Evolutionary conservation across 2,113 vertebrate genomes (phyloP).

Genomic region (Cavia porcellus): DNA sequence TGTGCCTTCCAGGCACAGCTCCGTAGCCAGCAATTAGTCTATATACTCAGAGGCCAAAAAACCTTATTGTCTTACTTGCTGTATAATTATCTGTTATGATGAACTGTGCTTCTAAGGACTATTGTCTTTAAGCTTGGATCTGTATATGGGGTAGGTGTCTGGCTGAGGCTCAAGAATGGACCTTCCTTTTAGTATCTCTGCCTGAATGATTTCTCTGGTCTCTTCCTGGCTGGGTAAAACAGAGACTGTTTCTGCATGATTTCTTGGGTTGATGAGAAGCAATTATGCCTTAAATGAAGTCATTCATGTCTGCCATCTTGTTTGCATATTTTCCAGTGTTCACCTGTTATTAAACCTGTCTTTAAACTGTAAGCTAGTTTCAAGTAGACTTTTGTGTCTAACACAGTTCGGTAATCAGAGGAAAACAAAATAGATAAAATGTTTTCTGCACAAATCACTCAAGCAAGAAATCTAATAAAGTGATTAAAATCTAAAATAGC

Average conservation of each 20-base stretch:
- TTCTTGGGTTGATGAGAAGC: conserved; percentile 93
- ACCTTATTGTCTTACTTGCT: conserved; percentile 90
- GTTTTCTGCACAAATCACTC: conserved; percentile 90
- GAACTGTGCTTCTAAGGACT: conserved; percentile 90
- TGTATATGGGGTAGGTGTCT: conserved; percentile 87
- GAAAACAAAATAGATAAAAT: conserved; percentile 90
- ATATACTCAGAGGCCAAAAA: conserved; percentile 90
- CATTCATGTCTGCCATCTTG: conserved; percentile 94
- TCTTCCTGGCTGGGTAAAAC: conserved; percentile 88
- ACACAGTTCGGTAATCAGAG: conserved; percentile 89
- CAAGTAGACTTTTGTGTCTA: conserved; percentile 91
- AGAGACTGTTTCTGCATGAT: conserved; percentile 93
- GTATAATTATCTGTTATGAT: conserved; percentile 93
- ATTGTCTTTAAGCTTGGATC: conserved; percentile 89
- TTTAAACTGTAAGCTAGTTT: conserved; percentile 92
- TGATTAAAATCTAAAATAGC: conserved; percentile 88
- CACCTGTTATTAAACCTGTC: conserved; percentile 93
- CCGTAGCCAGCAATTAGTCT: conserved; percentile 90
- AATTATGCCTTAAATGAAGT: conserved; percentile 93
- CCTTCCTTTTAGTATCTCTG: conserved; percentile 90
- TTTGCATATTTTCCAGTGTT: conserved; percentile 92
- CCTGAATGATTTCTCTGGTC: conserved; percentile 90
- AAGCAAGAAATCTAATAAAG: conserved; percentile 90
- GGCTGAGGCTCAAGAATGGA: conserved; percentile 89
- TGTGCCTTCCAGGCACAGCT: conserved; percentile 89